phyloP scores from a whole-genome alignment of 2,113 vertebrate genomes.

The Girardinichthys multiradiatus region DNA sequence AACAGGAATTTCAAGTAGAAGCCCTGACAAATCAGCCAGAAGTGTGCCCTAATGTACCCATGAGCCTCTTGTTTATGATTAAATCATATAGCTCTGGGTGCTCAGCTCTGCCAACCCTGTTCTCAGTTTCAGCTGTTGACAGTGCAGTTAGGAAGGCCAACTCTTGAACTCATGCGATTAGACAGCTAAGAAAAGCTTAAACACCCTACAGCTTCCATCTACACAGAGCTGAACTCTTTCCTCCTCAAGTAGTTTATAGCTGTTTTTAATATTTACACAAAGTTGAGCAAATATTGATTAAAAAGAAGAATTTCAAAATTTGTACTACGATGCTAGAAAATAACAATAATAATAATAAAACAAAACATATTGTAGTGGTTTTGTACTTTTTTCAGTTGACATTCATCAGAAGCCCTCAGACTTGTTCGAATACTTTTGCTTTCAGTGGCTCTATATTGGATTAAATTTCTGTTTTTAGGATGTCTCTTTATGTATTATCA shows the following conservation, averaged over 20 bases:
- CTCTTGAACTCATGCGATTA: constrained; percentile 17
- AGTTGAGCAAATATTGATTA: neutral
- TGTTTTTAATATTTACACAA: neutral
- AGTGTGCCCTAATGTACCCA: constrained; percentile 19
- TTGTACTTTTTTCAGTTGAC: neutral
- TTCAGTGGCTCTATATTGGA: neutral
- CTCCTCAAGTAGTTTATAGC: neutral
- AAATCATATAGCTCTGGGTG: constrained; percentile 35
- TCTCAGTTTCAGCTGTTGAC: constrained; percentile 29
- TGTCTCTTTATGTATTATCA: neutral
- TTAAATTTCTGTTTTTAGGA: too few relatives aligned
- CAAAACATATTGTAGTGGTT: neutral
- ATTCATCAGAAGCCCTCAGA: neutral
- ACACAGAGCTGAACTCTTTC: constrained; percentile 8
- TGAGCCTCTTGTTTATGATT: constrained; percentile 15
- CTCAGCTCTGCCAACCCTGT: constrained; percentile 15
- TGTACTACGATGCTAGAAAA: neutral
- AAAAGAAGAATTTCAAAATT: neutral
- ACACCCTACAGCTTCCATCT: constrained; percentile 16
- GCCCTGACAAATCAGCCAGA: constrained; percentile 15
- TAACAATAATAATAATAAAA: neutral
- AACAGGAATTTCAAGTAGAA: constrained; percentile 14
- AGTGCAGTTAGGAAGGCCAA: constrained; percentile 12
- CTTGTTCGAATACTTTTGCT: neutral
- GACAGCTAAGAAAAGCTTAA: constrained; percentile 17